Conservation (phyloP, 2,113 vertebrate species). For the Poeciliopsis occidentalis region DNA sequence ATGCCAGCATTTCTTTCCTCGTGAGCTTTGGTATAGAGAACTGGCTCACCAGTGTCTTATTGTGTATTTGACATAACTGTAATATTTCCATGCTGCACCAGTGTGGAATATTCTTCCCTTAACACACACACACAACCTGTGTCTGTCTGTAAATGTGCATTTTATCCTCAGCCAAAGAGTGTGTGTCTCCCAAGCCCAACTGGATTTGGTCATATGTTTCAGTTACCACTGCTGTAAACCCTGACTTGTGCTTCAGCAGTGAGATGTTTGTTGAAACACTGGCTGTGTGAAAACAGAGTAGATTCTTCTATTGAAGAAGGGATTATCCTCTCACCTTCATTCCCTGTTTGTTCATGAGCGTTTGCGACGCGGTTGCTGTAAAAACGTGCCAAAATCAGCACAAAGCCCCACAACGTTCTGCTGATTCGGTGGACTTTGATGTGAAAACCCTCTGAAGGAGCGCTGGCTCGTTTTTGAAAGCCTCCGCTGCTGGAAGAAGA, state of each 20-base stretch:
- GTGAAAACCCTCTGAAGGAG: slow-evolving; percentile 20
- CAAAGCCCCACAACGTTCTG: not conserved
- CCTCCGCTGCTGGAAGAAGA: not conserved
- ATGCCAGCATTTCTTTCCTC: not conserved
- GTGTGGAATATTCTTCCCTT: not conserved
- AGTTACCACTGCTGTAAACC: not conserved
- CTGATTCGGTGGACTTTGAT: slow-evolving; percentile 15
- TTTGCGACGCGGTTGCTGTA: not conserved
- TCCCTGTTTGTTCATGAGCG: slow-evolving; percentile 15
- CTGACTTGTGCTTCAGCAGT: not conserved
- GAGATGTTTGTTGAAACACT: not conserved
- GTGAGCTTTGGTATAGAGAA: not conserved
- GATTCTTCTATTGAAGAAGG: slow-evolving; percentile 8
- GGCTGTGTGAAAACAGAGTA: not conserved
- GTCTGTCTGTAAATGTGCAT: not conserved
- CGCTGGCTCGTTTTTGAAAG: not conserved
- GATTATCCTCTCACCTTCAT: not conserved
- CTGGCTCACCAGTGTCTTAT: slow-evolving; percentile 11
- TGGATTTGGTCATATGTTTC: not conserved
- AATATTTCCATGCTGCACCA: not conserved
- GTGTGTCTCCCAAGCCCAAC: not conserved
- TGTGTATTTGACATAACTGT: not conserved
- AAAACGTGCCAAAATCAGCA: slow-evolving; percentile 21
- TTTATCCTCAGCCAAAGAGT: not conserved
- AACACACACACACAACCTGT: not conserved